A percentile compares a stretch with the other conserved stretches of the same genome.
Evolutionary conservation across 2,113 vertebrate genomes (phyloP).

Genomic region (Syngnathoides biaculeatus): DNA sequence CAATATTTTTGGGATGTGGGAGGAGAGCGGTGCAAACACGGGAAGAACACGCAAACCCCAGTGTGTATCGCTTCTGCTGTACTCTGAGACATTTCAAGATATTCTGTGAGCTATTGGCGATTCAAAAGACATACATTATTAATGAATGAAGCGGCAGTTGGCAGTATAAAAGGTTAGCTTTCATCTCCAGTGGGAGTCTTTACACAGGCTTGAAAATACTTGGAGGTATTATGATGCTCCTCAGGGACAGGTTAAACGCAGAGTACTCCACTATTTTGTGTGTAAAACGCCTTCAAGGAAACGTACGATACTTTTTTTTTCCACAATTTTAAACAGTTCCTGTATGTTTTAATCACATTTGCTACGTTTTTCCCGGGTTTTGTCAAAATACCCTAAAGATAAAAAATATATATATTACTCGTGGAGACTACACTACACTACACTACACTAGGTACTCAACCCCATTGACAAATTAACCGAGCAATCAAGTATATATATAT

Average conservation of each 20-base stretch:
- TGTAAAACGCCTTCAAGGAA: neutral
- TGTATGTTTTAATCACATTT: no score
- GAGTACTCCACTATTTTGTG: neutral
- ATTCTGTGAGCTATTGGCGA: neutral
- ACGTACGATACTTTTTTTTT: neutral
- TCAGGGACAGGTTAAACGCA: neutral
- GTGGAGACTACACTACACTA: neutral
- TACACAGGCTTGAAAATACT: neutral
- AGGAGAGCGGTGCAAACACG: no score
- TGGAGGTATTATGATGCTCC: neutral
- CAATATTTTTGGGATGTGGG: no score
- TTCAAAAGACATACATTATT: constrained; percentile 1
- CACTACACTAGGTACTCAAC: neutral
- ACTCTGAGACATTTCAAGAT: neutral
- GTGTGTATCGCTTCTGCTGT: neutral
- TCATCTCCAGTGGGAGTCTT: constrained; percentile 1
- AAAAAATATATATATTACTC: neutral
- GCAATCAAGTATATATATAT: no score
- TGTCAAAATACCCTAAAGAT: neutral
- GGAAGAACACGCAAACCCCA: no score
- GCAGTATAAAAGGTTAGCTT: neutral
- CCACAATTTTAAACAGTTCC: neutral
- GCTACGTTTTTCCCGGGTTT: no score
- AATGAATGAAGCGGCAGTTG: constrained; percentile 1
- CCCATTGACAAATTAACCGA: no score